Base-by-base conservation (phyloP, 2,113 vertebrate species). In the Thomomys bottae region DNA sequence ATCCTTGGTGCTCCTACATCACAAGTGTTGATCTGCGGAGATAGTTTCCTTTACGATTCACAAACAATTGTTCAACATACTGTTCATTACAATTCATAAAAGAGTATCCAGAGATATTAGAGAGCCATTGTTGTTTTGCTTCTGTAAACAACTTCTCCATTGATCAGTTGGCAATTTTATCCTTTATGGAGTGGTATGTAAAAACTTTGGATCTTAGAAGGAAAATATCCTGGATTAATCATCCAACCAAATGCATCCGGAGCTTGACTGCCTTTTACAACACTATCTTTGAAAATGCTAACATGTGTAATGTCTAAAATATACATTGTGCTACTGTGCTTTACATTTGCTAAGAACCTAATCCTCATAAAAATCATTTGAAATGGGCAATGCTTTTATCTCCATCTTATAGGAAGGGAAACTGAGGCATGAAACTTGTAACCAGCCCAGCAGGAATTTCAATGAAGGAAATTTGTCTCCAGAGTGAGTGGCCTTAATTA, bases 101-200 rank as follows among this genome's bases (percentile, higher is more conserved):
- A 81, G 8, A 6, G 18, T 86, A 45, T 4, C 76, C 18, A 23
- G 77, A 81, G 21, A 8, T 38, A 6, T 30, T 54, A 84, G 40
- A 93, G 75, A 70, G 63, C 72, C 15, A 14, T 72, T 82, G 36
- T 54, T 81, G 28, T 81, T 76, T 88, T 72, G 6, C 49, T 66
- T 84, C 90, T 68, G 57, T 72, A 84, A 86, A 59, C 42, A 38
- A 6, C 3, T 70, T 75, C 63, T 66, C 3, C 32, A 10, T 0
- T 63, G 63, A 67, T 79, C 17, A 71, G 76, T 1, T 42, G n/a
- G 17, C 9, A 42, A n/a, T 95, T 95, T 91, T 80, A 67, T 84
- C 8, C 12, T 78, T 85, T 66, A 17, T 63, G 42, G 10, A 32
- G 32, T 21, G 42, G 12, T 30, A 67, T 85, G 30, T 20, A 92